Percentiles rank a stretch among this genome's conserved stretches.
Conservation (phyloP, 2,113 vertebrate genomes). For the Phalacrocorax carbo region DNA sequence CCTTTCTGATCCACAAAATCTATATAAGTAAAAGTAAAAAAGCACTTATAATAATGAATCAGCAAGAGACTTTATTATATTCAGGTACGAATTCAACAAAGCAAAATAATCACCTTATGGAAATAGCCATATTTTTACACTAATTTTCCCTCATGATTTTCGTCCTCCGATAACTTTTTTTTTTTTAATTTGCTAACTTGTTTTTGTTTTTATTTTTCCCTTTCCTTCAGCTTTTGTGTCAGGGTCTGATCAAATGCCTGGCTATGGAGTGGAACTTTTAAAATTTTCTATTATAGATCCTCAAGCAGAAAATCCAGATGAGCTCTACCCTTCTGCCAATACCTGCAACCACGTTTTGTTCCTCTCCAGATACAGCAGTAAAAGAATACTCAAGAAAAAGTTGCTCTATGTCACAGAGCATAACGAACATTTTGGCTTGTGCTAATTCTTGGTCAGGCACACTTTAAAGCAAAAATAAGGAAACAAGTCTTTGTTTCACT, state of each 20-base stretch:
- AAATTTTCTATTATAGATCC: not conserved
- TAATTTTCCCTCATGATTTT: not conserved
- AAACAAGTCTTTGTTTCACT: not conserved
- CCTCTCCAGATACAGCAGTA: slow-evolving; percentile 71
- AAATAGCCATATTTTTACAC: not conserved
- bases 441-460: not conserved
- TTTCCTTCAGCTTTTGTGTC: slow-evolving; percentile 61
- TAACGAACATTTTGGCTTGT: slow-evolving; percentile 35
- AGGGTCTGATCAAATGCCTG: slow-evolving; percentile 55
- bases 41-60: not conserved
- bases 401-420: slow-evolving; percentile 39
- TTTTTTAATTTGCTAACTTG: not conserved
- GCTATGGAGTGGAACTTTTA: not conserved
- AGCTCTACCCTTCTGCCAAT: not conserved
- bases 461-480: not conserved
- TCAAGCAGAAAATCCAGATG: slow-evolving; percentile 2
- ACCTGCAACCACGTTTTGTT: slow-evolving; percentile 2
- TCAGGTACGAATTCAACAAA: not conserved
- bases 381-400: slow-evolving; percentile 30
- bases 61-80: not conserved
- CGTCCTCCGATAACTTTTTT: not conserved
- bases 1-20: not conserved
- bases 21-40: not conserved
- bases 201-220: not conserved
- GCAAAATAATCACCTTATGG: not conserved